Conservation (phyloP, 2,888 invertebrate species). For the Melolontha melolontha region DNA sequence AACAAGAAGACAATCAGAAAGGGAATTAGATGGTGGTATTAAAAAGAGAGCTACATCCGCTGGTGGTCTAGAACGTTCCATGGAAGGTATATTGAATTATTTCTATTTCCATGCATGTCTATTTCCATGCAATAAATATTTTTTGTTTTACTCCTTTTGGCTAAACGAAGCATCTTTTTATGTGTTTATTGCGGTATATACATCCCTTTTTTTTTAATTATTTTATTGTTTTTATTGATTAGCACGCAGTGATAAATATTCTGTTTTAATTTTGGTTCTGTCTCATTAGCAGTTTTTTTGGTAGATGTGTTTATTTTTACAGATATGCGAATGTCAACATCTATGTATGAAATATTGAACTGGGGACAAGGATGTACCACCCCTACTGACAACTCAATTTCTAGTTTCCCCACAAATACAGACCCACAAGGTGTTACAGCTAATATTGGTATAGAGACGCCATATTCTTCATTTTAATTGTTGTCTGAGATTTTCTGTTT, state of each 20-base stretch:
- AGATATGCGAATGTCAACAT: slow-evolving; percentile 76
- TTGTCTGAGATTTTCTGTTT: slow-evolving; percentile 37
- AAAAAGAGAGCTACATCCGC: slow-evolving; percentile 85
- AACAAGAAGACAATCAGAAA: slow-evolving; percentile 86
- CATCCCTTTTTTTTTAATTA: slow-evolving; percentile 3
- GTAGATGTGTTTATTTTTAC: slow-evolving; percentile 62
- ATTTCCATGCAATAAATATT: neutral
- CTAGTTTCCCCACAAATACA: slow-evolving; percentile 39
- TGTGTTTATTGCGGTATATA: neutral
- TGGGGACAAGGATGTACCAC: slow-evolving; percentile 64
- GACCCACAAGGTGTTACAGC: slow-evolving; percentile 36
- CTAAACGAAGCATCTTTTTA: slow-evolving; percentile 6
- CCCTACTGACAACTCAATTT: slow-evolving; percentile 40
- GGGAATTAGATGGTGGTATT: slow-evolving; percentile 79
- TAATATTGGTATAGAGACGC: slow-evolving; percentile 44
- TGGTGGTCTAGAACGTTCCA: slow-evolving; percentile 75
- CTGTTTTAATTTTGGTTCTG: slow-evolving; percentile 33
- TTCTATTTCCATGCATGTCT: slow-evolving; percentile 5
- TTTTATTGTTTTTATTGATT: slow-evolving; percentile 8
- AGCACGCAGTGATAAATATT: slow-evolving; percentile 15
- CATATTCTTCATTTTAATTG: slow-evolving; percentile 36
- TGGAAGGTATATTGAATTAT: slow-evolving; percentile 68
- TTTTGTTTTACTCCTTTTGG: slow-evolving; percentile 7
- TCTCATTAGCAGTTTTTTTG: slow-evolving; percentile 40
- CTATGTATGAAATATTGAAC: slow-evolving; percentile 81